phyloP scores from a whole-genome alignment of 2,797 vertebrate species.

The Micropoecilia bifurca region DNA sequence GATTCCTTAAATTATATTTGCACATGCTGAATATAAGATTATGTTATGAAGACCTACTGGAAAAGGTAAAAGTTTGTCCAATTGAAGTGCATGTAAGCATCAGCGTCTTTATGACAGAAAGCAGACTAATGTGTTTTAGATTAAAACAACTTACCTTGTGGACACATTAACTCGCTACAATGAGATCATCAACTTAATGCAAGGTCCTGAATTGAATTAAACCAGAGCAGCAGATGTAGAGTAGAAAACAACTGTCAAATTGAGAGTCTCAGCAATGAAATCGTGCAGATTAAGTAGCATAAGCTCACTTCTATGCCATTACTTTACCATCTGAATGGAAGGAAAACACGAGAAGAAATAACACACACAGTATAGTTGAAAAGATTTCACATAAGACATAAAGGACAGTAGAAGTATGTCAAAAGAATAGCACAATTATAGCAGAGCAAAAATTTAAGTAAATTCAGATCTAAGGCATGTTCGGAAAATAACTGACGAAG shows the following conservation, averaged over 20 bases:
- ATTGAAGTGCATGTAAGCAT: background rate
- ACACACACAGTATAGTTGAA: background rate
- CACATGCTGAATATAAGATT: conserved; percentile 3
- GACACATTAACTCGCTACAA: conserved; percentile 11
- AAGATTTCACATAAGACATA: background rate
- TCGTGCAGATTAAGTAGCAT: background rate
- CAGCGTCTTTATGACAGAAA: background rate
- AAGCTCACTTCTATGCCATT: background rate
- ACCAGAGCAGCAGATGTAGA: background rate
- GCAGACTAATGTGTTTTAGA: conserved; percentile 6
- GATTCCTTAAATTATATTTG: conserved; percentile 4
- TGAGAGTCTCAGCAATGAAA: background rate
- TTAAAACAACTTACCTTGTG: background rate
- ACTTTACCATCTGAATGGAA: background rate
- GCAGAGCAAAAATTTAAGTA: background rate
- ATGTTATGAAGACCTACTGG: background rate
- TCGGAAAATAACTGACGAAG: background rate
- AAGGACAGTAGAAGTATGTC: background rate
- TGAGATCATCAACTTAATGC: conserved; percentile 3
- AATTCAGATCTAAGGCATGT: background rate
- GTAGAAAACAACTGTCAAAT: background rate
- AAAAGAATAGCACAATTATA: background rate
- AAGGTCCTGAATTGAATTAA: background rate
- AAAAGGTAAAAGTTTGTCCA: background rate
- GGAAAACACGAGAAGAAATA: background rate